Evolutionary conservation across 2,113 vertebrate species (phyloP).

Genomic region (Clarias magur): DNA sequence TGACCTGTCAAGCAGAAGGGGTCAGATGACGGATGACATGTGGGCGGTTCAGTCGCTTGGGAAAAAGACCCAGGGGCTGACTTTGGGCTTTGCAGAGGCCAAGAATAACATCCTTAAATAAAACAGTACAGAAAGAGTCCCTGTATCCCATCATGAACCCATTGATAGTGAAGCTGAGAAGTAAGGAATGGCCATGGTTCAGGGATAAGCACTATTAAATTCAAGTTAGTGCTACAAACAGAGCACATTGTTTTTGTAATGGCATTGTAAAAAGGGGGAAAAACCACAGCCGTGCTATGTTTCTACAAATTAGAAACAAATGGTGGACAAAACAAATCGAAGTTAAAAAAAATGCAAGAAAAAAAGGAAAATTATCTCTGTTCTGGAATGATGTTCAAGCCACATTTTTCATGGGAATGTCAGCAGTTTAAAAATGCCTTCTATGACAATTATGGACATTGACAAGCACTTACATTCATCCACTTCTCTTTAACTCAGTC

Average conservation of each 20-base stretch:
- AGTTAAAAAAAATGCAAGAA: slow-evolving; percentile 13
- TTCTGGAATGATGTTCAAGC: slow-evolving; percentile 78
- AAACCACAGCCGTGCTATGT: slow-evolving; percentile 38
- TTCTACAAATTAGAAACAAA: slow-evolving; percentile 55
- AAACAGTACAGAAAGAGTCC: slow-evolving; percentile 64
- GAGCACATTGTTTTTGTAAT: slow-evolving; percentile 85
- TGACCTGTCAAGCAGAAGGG: slow-evolving; percentile 74
- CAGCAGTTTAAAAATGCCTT: slow-evolving; percentile 66
- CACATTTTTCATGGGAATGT: slow-evolving; percentile 83
- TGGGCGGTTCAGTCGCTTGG: slow-evolving; percentile 87
- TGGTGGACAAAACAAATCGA: slow-evolving; percentile 44
- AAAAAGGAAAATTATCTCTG: slow-evolving; percentile 62
- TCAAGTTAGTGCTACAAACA: slow-evolving; percentile 82
- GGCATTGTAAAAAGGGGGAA: slow-evolving; percentile 82
- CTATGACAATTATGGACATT: slow-evolving; percentile 43
- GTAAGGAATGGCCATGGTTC: slow-evolving; percentile 79
- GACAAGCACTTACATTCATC: slow-evolving; percentile 40
- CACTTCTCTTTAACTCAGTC: slow-evolving; percentile 41
- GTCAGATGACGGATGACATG: slow-evolving; percentile 75
- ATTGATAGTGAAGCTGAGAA: slow-evolving; percentile 79
- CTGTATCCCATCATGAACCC: slow-evolving; percentile 58
- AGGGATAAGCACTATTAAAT: slow-evolving; percentile 78
- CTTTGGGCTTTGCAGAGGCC: slow-evolving; percentile 83
- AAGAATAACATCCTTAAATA: slow-evolving; percentile 98
- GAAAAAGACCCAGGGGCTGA: slow-evolving; percentile 92